Percentiles rank a stretch among this genome's conserved stretches.
Evolutionary conservation across 2,888 invertebrate genomes (phyloP).

Genomic region (Busseola fusca): DNA sequence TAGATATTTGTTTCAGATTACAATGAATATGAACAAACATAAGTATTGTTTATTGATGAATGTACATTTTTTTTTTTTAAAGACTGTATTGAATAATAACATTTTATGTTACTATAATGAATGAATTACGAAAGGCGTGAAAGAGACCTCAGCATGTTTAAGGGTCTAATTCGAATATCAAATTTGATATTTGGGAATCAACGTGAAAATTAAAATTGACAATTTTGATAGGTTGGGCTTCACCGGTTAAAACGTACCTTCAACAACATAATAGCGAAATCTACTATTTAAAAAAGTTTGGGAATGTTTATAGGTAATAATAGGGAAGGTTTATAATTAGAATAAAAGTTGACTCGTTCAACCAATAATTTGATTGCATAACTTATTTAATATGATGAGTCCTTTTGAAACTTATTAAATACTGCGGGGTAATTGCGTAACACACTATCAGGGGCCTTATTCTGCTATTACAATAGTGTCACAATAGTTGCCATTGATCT

Average conservation of each 20-base stretch:
- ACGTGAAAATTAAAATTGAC: too few relatives aligned
- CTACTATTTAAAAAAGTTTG: background rate
- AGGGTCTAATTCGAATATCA: too few relatives aligned
- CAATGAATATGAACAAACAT: background rate
- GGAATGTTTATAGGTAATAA: background rate
- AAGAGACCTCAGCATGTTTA: too few relatives aligned
- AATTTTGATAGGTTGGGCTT: too few relatives aligned
- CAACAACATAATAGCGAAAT: background rate
- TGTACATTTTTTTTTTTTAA: background rate
- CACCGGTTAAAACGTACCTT: background rate
- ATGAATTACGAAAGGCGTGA: background rate
- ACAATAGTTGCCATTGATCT: too few relatives aligned
- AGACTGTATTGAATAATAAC: background rate
- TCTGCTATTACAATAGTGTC: too few relatives aligned
- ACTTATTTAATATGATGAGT: background rate
- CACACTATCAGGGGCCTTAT: too few relatives aligned
- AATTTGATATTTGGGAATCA: too few relatives aligned
- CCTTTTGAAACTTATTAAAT: background rate
- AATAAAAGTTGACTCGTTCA: background rate
- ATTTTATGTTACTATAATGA: background rate
- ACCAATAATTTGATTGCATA: background rate
- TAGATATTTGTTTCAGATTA: background rate
- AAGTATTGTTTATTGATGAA: background rate
- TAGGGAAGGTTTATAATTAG: too few relatives aligned
- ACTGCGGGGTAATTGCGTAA: background rate